These are phyloP conservation scores for Bunonema sp. DNA, from an alignment of 2,888 invertebrate genomes.

Conservation along the genomic window DNA sequence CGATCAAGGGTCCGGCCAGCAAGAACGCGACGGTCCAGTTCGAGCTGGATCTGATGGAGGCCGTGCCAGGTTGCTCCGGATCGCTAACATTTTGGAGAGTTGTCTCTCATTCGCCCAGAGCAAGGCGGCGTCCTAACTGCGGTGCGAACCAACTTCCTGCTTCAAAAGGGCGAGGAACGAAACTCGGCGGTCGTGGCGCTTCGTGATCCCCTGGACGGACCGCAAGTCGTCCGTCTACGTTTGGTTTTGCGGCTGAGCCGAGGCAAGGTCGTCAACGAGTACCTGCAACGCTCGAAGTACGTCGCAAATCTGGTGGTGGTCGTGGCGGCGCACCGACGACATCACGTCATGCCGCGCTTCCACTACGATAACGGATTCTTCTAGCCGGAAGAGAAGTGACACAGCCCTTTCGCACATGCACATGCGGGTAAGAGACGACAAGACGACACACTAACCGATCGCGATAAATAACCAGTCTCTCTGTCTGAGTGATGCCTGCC, in stretches of 20 bases:
- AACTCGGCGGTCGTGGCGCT: slow-evolving; percentile 48
- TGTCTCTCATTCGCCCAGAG: slow-evolving; percentile 9
- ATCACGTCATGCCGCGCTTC: slow-evolving; percentile 10
- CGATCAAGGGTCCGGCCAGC: slow-evolving; percentile 45
- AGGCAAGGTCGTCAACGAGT: slow-evolving; percentile 44
- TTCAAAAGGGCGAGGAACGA: slow-evolving; percentile 42
- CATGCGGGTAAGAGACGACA: too few relatives aligned
- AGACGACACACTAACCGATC: not conserved
- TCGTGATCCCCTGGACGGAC: slow-evolving; percentile 43
- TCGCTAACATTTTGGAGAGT: not conserved
- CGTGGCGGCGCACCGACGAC: slow-evolving; percentile 40
- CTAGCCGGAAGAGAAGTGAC: not conserved
- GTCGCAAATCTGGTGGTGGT: slow-evolving; percentile 47
- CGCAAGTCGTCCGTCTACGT: slow-evolving; percentile 46
- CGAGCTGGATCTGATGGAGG: slow-evolving; percentile 44
- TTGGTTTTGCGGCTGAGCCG: slow-evolving; percentile 46
- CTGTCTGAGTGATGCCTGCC: not conserved
- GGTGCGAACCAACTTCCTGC: slow-evolving; percentile 45
- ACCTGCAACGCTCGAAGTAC: too few relatives aligned
- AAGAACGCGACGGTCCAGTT: slow-evolving; percentile 45
- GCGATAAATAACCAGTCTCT: not conserved
- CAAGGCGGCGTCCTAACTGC: slow-evolving; percentile 38
- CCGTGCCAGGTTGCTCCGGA: slow-evolving; percentile 24
- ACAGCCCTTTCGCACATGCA: not conserved
- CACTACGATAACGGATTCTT: slow-evolving; percentile 4